These are phyloP conservation scores for Anableps anableps DNA, from an alignment of 2,797 vertebrate genomes.

Conservation along the genomic window DNA sequence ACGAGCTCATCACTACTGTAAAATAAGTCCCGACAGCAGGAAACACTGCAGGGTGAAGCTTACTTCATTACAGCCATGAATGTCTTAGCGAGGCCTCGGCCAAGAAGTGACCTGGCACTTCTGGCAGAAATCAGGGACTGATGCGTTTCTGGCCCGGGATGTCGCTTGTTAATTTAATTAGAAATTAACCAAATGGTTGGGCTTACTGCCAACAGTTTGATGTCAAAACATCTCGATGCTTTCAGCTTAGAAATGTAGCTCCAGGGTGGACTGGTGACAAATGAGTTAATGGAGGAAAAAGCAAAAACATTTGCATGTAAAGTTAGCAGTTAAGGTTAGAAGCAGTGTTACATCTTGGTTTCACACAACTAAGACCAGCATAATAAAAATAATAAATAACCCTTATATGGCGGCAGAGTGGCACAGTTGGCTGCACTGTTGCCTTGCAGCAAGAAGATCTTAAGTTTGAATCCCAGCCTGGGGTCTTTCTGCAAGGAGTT, in stretches of 20 bases:
- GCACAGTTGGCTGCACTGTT: no score
- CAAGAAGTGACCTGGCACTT: slow-evolving; percentile 42
- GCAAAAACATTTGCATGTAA: background rate
- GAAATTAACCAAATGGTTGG: slow-evolving; percentile 35
- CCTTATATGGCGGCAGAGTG: no score
- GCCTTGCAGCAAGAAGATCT: no score
- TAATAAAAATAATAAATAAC: no score
- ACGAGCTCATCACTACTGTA: slow-evolving; percentile 32
- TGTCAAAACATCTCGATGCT: slow-evolving; percentile 33
- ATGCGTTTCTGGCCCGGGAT: slow-evolving; percentile 38
- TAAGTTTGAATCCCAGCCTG: no score
- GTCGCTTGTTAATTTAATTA: slow-evolving; percentile 50
- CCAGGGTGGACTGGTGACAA: background rate
- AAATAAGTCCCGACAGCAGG: slow-evolving; percentile 53
- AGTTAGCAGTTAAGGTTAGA: background rate
- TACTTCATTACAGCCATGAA: slow-evolving; percentile 50
- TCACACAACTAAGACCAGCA: background rate
- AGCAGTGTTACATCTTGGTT: background rate
- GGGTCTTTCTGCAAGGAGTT: no score
- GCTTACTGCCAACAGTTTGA: slow-evolving; percentile 37
- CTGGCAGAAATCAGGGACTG: slow-evolving; percentile 25
- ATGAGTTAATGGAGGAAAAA: background rate
- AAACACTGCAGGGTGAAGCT: slow-evolving; percentile 35
- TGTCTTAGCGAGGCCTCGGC: slow-evolving; percentile 39
- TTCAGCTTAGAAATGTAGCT: background rate